These are phyloP conservation scores for Choreutis nemorana DNA, from an alignment of 2,888 invertebrate genomes.

Conservation along the genomic window DNA sequence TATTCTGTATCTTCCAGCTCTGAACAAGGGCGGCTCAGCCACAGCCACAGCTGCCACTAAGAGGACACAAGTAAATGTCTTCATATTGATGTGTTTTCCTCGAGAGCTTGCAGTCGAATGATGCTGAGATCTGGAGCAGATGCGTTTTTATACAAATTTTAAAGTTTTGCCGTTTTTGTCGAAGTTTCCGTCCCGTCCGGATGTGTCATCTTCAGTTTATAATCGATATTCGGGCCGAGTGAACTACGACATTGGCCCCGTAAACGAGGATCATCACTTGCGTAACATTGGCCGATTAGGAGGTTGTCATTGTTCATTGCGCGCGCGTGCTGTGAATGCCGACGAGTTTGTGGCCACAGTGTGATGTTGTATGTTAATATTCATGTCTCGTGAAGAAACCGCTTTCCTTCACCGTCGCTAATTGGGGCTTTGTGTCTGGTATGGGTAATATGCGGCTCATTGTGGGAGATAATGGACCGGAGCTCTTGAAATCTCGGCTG, in stretches of 20 bases:
- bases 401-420: slow-evolving; percentile 29
- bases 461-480: slow-evolving; percentile 16
- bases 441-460: slow-evolving; percentile 17
- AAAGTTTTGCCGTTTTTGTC: slow-evolving; percentile 17
- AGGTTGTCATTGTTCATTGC: slow-evolving; percentile 45
- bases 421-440: slow-evolving; percentile 22
- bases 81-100: slow-evolving; percentile 35
- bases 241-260: slow-evolving; percentile 54
- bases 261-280: slow-evolving; percentile 44
- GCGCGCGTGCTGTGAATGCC: slow-evolving; percentile 37
- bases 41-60: slow-evolving; percentile 28
- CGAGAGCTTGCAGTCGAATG: slow-evolving; percentile 41
- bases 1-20: slow-evolving; percentile 28
- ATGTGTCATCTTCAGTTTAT: slow-evolving; percentile 38
- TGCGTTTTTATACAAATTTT: slow-evolving; percentile 41
- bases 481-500: slow-evolving; percentile 14
- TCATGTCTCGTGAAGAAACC: slow-evolving; percentile 44
- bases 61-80: slow-evolving; percentile 34
- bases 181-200: slow-evolving; percentile 45
- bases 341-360: slow-evolving; percentile 20
- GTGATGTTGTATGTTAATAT: slow-evolving; percentile 39
- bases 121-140: slow-evolving; percentile 27
- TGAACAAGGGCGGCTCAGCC: slow-evolving; percentile 43
- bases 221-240: slow-evolving; percentile 51
- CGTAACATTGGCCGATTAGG: slow-evolving; percentile 52